phyloP scores from a whole-genome alignment of 2,888 invertebrate genomes.

The Acleris literana region DNA sequence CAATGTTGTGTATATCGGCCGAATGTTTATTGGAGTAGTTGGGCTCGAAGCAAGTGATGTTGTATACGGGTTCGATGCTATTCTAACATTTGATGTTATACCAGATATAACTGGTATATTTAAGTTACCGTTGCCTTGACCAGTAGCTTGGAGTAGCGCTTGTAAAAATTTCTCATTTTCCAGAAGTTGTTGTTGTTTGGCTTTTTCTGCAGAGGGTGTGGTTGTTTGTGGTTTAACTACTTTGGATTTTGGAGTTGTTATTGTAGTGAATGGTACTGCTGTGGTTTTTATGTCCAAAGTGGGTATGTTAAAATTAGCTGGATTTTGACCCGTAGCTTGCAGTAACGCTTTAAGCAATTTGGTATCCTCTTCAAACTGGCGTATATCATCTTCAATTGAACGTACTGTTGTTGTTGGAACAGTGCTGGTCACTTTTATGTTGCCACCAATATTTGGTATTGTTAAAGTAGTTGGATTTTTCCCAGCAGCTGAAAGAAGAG shows the following conservation, averaged over 20 bases:
- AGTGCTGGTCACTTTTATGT: conserved; percentile 44
- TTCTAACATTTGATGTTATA: conserved; percentile 72
- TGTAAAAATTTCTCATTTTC: conserved; percentile 74
- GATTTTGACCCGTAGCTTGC: conserved; percentile 73
- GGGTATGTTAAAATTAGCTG: conserved; percentile 68
- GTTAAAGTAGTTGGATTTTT: conserved; percentile 51
- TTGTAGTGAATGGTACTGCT: conserved; percentile 47
- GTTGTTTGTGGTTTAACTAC: conserved; percentile 44
- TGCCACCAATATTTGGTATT: conserved; percentile 48
- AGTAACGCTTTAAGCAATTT: conserved; percentile 73
- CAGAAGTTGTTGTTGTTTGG: conserved; percentile 61
- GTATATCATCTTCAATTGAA: conserved; percentile 74
- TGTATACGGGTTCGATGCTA: conserved; percentile 69
- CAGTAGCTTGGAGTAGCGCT: conserved; percentile 71
- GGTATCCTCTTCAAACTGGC: conserved; percentile 76
- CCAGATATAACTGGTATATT: conserved; percentile 69
- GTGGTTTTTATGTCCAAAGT: conserved; percentile 54
- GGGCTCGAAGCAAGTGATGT: conserved; percentile 68
- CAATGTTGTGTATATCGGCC: conserved; percentile 64
- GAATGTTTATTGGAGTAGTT: conserved; percentile 65
- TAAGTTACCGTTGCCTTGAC: conserved; percentile 57
- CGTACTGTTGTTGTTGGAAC: conserved; percentile 61
- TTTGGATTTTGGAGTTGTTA: conserved; percentile 47
- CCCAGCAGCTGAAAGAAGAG: conserved; percentile 59
- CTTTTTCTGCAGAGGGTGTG: conserved; percentile 60